phyloP scores from a whole-genome alignment of 1,140 invertebrate genomes.

The Monomorium pharaonis region DNA sequence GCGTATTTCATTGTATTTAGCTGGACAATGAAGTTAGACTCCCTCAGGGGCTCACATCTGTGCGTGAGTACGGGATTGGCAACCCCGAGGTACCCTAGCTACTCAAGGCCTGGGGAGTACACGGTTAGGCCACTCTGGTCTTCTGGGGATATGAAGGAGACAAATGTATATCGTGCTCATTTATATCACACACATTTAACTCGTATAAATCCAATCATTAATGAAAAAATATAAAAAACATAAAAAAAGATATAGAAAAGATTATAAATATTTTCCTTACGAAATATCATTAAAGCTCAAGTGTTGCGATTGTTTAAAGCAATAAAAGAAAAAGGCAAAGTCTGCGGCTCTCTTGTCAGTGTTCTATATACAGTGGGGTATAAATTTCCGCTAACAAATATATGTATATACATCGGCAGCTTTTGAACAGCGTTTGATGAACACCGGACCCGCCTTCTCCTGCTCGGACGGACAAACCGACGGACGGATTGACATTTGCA shows the following conservation, averaged over 20 bases:
- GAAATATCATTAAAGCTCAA: background rate
- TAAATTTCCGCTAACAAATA: slow-evolving; percentile 41
- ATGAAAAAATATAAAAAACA: too few species aligned
- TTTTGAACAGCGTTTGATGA: slow-evolving; percentile 69
- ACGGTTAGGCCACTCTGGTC: background rate
- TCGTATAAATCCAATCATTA: background rate
- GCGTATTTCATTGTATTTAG: background rate
- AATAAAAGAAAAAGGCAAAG: background rate
- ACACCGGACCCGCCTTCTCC: slow-evolving; percentile 61
- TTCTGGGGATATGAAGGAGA: background rate
- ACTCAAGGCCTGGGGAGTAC: background rate
- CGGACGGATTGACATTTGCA: slow-evolving; percentile 80
- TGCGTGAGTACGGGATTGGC: background rate
- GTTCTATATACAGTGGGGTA: background rate
- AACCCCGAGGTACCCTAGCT: background rate
- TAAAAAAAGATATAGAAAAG: background rate
- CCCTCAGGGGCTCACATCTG: background rate
- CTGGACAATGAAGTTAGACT: background rate
- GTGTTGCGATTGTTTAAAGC: background rate
- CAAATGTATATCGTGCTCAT: background rate
- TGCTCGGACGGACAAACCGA: slow-evolving; percentile 65
- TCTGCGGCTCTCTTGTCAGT: background rate
- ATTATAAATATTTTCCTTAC: background rate
- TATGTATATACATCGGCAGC: background rate
- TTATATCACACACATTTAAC: background rate